Evolutionary conservation across 2,113 vertebrate species (phyloP).

Genomic region (Neoarius graeffei): DNA sequence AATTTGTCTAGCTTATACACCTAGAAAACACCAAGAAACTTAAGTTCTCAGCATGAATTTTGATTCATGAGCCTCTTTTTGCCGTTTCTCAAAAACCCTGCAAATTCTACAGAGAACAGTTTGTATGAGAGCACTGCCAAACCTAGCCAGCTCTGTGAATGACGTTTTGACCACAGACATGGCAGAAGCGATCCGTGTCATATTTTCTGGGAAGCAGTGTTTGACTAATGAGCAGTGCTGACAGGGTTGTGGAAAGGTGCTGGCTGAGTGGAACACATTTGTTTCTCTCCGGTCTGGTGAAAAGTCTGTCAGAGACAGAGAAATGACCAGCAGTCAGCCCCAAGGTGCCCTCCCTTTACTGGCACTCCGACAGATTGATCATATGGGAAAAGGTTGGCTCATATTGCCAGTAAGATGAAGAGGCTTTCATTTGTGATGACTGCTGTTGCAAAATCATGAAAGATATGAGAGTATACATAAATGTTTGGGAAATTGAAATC

Average conservation of each 20-base stretch:
- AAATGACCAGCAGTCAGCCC: slow-evolving; percentile 74
- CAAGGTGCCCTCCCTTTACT: slow-evolving; percentile 73
- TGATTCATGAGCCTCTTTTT: slow-evolving; percentile 30
- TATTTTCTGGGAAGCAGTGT: slow-evolving; percentile 73
- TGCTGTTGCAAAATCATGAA: slow-evolving; percentile 10
- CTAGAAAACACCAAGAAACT: slow-evolving; percentile 58
- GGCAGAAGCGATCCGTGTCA: slow-evolving; percentile 71
- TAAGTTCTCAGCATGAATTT: neutral
- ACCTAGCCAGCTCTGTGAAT: slow-evolving; percentile 44
- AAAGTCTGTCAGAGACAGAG: slow-evolving; percentile 63
- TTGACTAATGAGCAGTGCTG: slow-evolving; percentile 81
- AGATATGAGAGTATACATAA: slow-evolving; percentile 4
- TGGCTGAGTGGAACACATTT: slow-evolving; percentile 75
- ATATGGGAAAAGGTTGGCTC: slow-evolving; percentile 66
- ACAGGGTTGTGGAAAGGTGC: slow-evolving; percentile 72
- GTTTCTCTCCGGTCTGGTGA: slow-evolving; percentile 58
- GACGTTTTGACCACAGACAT: slow-evolving; percentile 65
- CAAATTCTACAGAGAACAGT: slow-evolving; percentile 23
- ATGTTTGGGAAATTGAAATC: slow-evolving; percentile 8
- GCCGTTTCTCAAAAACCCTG: slow-evolving; percentile 6
- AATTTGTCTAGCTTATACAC: slow-evolving; percentile 55
- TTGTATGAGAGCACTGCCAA: slow-evolving; percentile 34
- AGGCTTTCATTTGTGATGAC: slow-evolving; percentile 59
- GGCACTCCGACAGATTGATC: slow-evolving; percentile 74
- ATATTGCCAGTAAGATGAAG: slow-evolving; percentile 70